These are phyloP conservation scores for Drosophila prolongata DNA, from an alignment of 2,888 invertebrate genomes.

Conservation along the genomic window DNA sequence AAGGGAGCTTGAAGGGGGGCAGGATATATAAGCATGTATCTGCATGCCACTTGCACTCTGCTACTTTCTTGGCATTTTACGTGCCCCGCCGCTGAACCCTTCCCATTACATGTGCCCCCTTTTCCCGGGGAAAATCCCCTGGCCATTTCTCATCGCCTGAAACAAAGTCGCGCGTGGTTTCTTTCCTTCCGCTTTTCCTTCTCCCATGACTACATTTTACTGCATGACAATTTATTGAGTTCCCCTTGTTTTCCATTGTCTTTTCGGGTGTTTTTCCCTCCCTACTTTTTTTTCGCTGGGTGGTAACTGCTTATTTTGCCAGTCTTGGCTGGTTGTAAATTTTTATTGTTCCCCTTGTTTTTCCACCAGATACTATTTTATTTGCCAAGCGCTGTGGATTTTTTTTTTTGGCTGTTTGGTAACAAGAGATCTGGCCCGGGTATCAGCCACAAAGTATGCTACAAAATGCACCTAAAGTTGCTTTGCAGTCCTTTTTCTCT, in stretches of 20 bases:
- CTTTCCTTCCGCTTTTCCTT: slow-evolving; percentile 33
- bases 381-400: slow-evolving; percentile 32
- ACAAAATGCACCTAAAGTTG: slow-evolving; percentile 24
- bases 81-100: slow-evolving; percentile 46
- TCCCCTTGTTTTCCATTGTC: slow-evolving; percentile 54
- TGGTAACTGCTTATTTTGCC: slow-evolving; percentile 44
- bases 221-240: slow-evolving; percentile 81
- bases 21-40: slow-evolving; percentile 40
- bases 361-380: slow-evolving; percentile 42
- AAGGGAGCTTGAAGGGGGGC: background rate
- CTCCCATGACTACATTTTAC: slow-evolving; percentile 69
- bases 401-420: slow-evolving; percentile 7
- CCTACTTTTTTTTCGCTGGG: background rate
- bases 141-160: slow-evolving; percentile 45
- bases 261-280: slow-evolving; percentile 33
- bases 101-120: background rate
- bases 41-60: slow-evolving; percentile 66
- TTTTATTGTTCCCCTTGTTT: slow-evolving; percentile 71
- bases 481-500: background rate
- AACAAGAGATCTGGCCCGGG: slow-evolving; percentile 17
- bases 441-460: slow-evolving; percentile 37
- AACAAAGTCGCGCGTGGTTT: slow-evolving; percentile 50
- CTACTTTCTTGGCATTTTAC: slow-evolving; percentile 73
- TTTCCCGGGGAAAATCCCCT: slow-evolving; percentile 15
- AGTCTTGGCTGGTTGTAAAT: slow-evolving; percentile 68